These are phyloP conservation scores for Leptodactylus fallax DNA, from an alignment of 2,797 vertebrate species.

Conservation along the genomic window DNA sequence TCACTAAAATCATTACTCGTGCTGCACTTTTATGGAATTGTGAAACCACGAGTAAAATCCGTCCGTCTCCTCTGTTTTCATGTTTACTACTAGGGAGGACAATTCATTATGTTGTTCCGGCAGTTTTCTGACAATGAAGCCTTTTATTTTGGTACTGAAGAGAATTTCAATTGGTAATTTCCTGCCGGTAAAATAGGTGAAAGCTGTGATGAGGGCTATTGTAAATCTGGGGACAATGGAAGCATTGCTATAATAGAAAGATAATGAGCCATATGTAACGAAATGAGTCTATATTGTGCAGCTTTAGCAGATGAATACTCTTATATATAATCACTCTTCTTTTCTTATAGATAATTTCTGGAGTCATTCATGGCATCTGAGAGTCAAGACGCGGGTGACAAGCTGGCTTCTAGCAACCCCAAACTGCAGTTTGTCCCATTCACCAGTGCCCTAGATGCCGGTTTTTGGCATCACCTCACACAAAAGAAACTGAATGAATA, in stretches of 20 bases:
- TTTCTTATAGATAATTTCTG: neutral
- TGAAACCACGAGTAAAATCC: neutral
- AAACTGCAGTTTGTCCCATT: slow-evolving; percentile 95
- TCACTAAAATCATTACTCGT: neutral
- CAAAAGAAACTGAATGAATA: slow-evolving; percentile 95
- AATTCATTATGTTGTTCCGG: neutral
- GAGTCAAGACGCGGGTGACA: slow-evolving; percentile 61
- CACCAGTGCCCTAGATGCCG: slow-evolving; percentile 91
- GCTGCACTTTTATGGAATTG: neutral
- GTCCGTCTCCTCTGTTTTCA: neutral
- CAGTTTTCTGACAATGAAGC: neutral
- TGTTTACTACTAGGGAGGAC: neutral
- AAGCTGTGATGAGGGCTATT: neutral
- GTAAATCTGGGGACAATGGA: neutral
- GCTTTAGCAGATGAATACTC: neutral
- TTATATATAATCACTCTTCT: neutral
- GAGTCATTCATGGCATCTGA: slow-evolving; percentile 76
- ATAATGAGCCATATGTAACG: neutral
- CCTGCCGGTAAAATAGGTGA: neutral
- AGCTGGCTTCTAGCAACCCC: slow-evolving; percentile 62
- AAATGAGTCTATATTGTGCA: neutral
- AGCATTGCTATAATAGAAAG: neutral
- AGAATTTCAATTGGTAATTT: neutral
- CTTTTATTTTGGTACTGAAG: neutral
- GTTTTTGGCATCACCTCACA: slow-evolving; percentile 97